Conservation (phyloP, 1,140 invertebrate species). For the Drosophila kikkawai region DNA sequence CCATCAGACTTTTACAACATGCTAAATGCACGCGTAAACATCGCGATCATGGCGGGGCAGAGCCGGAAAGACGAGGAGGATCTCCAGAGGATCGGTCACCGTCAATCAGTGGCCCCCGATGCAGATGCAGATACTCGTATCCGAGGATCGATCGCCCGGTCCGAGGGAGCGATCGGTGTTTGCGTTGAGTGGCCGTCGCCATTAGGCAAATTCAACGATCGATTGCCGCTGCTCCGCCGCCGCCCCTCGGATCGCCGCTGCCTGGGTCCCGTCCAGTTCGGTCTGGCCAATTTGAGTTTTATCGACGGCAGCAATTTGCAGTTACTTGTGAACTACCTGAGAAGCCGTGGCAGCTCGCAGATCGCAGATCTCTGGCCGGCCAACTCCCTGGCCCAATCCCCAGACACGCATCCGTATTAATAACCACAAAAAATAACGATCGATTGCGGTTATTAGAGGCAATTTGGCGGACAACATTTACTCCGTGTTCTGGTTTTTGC, state of each 20-base stretch:
- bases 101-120: slow-evolving; percentile 62
- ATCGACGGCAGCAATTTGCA: slow-evolving; percentile 83
- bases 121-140: slow-evolving; percentile 25
- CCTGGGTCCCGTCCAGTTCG: slow-evolving; percentile 17
- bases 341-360: slow-evolving; percentile 67
- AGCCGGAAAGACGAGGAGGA: slow-evolving; percentile 7
- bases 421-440: slow-evolving; percentile 84
- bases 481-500: slow-evolving; percentile 21
- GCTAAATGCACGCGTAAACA: slow-evolving; percentile 84
- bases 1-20: slow-evolving; percentile 85
- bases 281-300: slow-evolving; percentile 73
- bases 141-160: slow-evolving; percentile 46
- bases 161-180: slow-evolving; percentile 56
- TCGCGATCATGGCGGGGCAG: slow-evolving; percentile 45
- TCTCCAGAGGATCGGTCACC: slow-evolving; percentile 41
- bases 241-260: slow-evolving; percentile 53
- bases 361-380: slow-evolving; percentile 40
- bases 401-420: slow-evolving; percentile 69
- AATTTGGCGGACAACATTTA: slow-evolving; percentile 79
- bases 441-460: slow-evolving; percentile 84
- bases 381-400: slow-evolving; percentile 25
- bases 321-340: slow-evolving; percentile 85
- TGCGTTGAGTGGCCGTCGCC: slow-evolving; percentile 82
- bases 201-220: slow-evolving; percentile 83
- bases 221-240: slow-evolving; percentile 51